These are phyloP conservation scores for Propithecus coquereli DNA, from an alignment of 2,113 vertebrate species.

Conservation along the genomic window DNA sequence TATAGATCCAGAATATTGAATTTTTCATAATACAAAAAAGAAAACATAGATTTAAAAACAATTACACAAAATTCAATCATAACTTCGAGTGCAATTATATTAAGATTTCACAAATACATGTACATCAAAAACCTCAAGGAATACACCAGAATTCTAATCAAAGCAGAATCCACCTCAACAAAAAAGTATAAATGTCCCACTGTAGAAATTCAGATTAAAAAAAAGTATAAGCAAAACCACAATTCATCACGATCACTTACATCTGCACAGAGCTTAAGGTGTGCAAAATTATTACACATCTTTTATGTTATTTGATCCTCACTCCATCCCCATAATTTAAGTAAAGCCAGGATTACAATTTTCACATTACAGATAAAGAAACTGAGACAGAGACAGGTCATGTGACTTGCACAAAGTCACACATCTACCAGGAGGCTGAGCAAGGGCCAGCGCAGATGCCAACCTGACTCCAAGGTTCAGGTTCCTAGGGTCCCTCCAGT, in stretches of 20 bases:
- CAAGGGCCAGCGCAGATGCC: neutral
- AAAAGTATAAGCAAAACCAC: conserved; percentile 45
- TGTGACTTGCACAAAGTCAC: neutral
- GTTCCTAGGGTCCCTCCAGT: neutral
- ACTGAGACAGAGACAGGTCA: neutral
- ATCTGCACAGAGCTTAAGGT: neutral
- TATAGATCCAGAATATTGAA: neutral
- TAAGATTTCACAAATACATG: neutral
- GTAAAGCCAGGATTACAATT: neutral
- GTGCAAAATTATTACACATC: neutral
- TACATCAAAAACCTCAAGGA: conserved; percentile 35
- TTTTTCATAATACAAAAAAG: neutral
- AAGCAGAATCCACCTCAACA: conserved; percentile 30
- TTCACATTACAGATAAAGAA: neutral
- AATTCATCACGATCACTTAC: neutral
- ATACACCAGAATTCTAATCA: conserved; percentile 1
- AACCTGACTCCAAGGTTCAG: neutral
- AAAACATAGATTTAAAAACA: conserved; percentile 14
- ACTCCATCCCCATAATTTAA: neutral
- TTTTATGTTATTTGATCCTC: conserved; percentile 2
- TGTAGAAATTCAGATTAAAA: neutral
- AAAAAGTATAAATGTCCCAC: conserved; percentile 6
- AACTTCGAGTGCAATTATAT: neutral
- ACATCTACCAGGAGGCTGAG: neutral
- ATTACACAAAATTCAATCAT: neutral